Conservation (phyloP, 1,140 invertebrate species). For the Lethocerus indicus region DNA sequence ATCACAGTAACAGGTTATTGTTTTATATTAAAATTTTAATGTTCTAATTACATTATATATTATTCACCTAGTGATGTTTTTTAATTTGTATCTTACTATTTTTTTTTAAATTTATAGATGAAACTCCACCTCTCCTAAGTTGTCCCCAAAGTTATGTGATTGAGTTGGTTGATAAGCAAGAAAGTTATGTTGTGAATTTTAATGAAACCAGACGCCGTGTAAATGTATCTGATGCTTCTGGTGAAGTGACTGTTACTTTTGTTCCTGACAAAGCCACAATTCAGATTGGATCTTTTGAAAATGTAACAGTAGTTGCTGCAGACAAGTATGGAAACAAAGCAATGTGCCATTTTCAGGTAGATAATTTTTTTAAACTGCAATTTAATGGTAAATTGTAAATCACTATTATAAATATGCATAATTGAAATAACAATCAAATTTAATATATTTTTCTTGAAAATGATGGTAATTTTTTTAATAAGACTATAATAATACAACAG, state of each 20-base stretch:
- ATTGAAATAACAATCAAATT: background rate
- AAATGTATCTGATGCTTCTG: constrained; percentile 76
- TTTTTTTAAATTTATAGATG: constrained; percentile 34
- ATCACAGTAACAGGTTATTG: constrained; percentile 64
- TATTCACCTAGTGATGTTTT: background rate
- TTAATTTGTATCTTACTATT: background rate
- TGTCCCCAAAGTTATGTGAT: constrained; percentile 94
- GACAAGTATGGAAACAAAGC: constrained; percentile 83
- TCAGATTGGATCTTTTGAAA: constrained; percentile 79
- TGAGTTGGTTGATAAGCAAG: constrained; percentile 75
- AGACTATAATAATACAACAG: too few species aligned
- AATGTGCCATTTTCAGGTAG: constrained; percentile 83
- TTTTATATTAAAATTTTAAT: background rate
- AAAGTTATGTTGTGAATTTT: constrained; percentile 80
- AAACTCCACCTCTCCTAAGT: constrained; percentile 80
- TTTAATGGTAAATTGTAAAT: background rate
- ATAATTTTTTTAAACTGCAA: background rate
- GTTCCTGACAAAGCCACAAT: constrained; percentile 74
- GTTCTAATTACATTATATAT: background rate
- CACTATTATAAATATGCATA: background rate
- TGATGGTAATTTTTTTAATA: too few species aligned
- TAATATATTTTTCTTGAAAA: background rate
- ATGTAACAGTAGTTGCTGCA: constrained; percentile 79
- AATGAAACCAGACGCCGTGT: constrained; percentile 76
- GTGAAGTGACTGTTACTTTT: constrained; percentile 68